Evolutionary conservation across 1,140 invertebrate genomes (phyloP), one percentile per base, ranked within the genome.

Genomic region (Neodiprion pinetum): DNA sequence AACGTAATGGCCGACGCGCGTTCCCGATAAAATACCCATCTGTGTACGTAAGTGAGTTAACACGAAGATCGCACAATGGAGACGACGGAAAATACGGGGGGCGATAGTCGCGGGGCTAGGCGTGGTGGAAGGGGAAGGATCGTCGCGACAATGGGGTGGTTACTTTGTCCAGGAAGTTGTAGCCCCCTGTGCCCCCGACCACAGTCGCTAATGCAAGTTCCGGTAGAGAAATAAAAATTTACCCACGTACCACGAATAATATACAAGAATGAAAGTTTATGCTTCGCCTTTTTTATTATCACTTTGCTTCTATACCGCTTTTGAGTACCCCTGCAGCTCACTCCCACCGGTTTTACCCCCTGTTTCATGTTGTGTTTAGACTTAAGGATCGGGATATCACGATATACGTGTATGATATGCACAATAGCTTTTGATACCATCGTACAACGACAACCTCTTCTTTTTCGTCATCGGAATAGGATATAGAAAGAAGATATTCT

Each of bases 141-240:
- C 81, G 80, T 81, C 75, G 78, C 78, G 80, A 81, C 80, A 81
- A 81, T 81, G 71, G 78, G 72, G 78, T 73, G 80, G 78, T 81
- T 81, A 81, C 80, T 81, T 81, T 81, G 80, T 81, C 80, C 80
- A 81, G 80, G 80, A 81, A 81, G 80, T 40, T 68, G 40, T 23
- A 77, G 73, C n/a, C 72, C 72, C 74, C 73, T 40, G 67, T 72
- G 5, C 12, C 47, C 68, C 77, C 75, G 74, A 75, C 75, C 53
- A 61, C 28, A 76, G 74, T 78, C 80, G 78, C 80, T 81, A 81
- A 81, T 81, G 80, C 80, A 81, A 81, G 72, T 81, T 81, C 80
- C 80, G 80, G 78, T 67, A 74, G 75, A 74, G 75, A 23, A 77
- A 74, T 65, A 78, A 71, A 48, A 61, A 61, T 14, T 17, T 14